phyloP scores from a whole-genome alignment of 1,140 invertebrate species.

The Agrilus planipennis region DNA sequence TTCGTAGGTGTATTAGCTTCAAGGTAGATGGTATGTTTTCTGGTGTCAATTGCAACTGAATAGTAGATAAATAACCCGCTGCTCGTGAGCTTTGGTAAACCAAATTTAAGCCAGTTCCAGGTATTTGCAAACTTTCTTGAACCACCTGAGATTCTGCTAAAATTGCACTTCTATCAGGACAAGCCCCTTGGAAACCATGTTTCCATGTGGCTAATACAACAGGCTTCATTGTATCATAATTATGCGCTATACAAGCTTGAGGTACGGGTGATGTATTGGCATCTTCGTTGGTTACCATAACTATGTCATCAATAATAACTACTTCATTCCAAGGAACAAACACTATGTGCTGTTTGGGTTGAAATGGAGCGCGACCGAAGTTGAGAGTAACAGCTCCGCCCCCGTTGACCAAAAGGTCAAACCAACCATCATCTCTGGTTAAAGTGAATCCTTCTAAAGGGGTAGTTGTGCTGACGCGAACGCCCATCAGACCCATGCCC shows the following conservation, averaged over 20 bases:
- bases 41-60: slow-evolving; percentile 86
- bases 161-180: slow-evolving; percentile 83
- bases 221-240: slow-evolving; percentile 89
- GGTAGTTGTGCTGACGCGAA: slow-evolving; percentile 83
- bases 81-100: slow-evolving; percentile 90
- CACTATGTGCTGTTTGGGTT: slow-evolving; percentile 78
- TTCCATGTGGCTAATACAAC: slow-evolving; percentile 93
- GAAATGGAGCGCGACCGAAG: slow-evolving; percentile 87
- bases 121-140: slow-evolving; percentile 86
- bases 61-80: slow-evolving; percentile 86
- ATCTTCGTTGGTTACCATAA: slow-evolving; percentile 75
- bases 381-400: slow-evolving; percentile 89
- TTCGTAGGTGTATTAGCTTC: slow-evolving; percentile 75
- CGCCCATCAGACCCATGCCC: slow-evolving; percentile 86
- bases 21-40: slow-evolving; percentile 68
- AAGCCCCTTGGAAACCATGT: slow-evolving; percentile 89
- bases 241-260: slow-evolving; percentile 76
- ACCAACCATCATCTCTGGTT: slow-evolving; percentile 84
- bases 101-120: slow-evolving; percentile 83
- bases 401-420: slow-evolving; percentile 94
- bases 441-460: slow-evolving; percentile 87
- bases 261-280: slow-evolving; percentile 47
- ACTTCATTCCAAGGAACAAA: slow-evolving; percentile 96
- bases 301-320: slow-evolving; percentile 78
- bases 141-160: slow-evolving; percentile 91